phyloP scores from a whole-genome alignment of 2,797 vertebrate genomes.

The Sternotherus odoratus region DNA sequence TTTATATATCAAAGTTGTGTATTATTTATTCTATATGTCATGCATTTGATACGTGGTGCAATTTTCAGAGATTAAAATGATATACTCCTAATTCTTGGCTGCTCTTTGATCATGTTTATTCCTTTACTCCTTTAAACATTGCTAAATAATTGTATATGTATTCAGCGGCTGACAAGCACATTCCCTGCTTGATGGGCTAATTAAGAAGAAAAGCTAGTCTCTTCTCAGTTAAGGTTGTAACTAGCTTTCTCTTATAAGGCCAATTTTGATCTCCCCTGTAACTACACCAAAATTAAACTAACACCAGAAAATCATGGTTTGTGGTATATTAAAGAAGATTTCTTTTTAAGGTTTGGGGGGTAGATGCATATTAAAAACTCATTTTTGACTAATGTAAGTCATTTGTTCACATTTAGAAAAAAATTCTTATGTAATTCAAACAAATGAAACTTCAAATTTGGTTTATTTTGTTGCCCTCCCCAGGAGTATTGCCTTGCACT shows the following conservation, averaged over 20 bases:
- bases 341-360: not conserved
- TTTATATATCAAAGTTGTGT: slow-evolving; percentile 69
- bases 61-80: slow-evolving; percentile 80
- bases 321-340: not conserved
- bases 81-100: slow-evolving; percentile 74
- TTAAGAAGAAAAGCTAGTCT: slow-evolving; percentile 61
- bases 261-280: slow-evolving; percentile 52
- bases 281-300: slow-evolving; percentile 10
- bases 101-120: slow-evolving; percentile 79
- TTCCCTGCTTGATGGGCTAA: slow-evolving; percentile 74
- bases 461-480: not conserved
- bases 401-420: not conserved
- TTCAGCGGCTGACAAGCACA: slow-evolving; percentile 72
- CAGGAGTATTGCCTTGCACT: not conserved
- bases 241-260: slow-evolving; percentile 56
- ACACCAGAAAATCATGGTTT: not conserved
- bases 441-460: not conserved
- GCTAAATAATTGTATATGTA: slow-evolving; percentile 75
- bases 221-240: slow-evolving; percentile 53
- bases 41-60: slow-evolving; percentile 67
- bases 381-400: not conserved
- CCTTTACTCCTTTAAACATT: slow-evolving; percentile 72
- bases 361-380: not conserved
- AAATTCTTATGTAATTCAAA: not conserved
- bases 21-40: slow-evolving; percentile 71